Evolutionary conservation across 1,140 invertebrate species (phyloP), one percentile per base, ranked within the genome.

Genomic region (Drosophila cardini): DNA sequence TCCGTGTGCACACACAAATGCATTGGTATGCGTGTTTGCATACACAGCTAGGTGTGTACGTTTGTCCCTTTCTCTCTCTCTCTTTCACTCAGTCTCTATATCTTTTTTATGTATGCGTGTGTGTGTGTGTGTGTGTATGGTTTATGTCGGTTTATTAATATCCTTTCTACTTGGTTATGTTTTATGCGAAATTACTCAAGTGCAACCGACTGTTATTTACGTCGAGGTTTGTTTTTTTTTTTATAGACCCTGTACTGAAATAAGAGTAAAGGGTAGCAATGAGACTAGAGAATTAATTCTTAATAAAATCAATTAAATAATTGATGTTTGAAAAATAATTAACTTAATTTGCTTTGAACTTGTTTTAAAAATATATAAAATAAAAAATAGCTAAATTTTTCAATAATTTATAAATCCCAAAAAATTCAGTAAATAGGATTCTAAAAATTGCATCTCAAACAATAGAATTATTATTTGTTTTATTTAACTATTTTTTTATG

Each of bases 121-220:
- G 40, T 38, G 43, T 72, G 55, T 72, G 77, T 65, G 50, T 72
- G 73, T 45, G 48, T 50, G 70, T 69, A 78, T 72, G 83, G 63
- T 65, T 90, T 83, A 76, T 78, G 86, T 73, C 80, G 87, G 87
- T 90, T 90, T 90, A 90, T 90, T 90, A 90, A 90, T 90, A 90
- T 90, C 87, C 87, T 87, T 90, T 90, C 82, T 80, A 87, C 84
- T 89, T 84, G 84, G 80, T 76, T 89, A 89, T 89, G 84, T 89
- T 89, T 89, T 84, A 90, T 90, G 82, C 75, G 87, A 87, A 87
- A 90, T 90, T 87, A 90, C 83, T 90, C 87, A 90, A 90, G 87
- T 90, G 87, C 77, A 90, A 80, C 68, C 76, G 83, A 83, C 87
- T 90, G 82, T 83, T 69, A 74, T 90, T 83, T 90, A 74, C 83